Evolutionary conservation across 2,797 vertebrate species (phyloP).

Genomic region (Tamandua tetradactyla): DNA sequence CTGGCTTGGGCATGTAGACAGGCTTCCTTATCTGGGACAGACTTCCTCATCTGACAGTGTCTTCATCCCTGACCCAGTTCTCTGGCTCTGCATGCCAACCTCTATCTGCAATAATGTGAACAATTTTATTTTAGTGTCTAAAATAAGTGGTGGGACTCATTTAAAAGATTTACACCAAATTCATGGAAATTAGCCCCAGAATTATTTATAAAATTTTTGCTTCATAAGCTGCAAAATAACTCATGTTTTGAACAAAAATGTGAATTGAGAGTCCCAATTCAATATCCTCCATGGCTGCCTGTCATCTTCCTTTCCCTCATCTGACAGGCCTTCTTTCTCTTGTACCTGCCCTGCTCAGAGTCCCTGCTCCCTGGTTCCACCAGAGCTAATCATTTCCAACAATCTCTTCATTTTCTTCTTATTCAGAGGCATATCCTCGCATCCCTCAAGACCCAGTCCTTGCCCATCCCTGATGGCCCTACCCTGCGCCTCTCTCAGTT

Average conservation of each 20-base stretch:
- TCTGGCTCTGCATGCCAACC: neutral
- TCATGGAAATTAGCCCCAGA: neutral
- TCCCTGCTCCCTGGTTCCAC: neutral
- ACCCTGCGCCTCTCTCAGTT: neutral
- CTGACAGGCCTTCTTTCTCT: too few species aligned
- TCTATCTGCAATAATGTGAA: neutral
- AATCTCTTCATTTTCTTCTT: neutral
- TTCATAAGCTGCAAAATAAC: neutral
- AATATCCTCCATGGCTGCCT: accelerated
- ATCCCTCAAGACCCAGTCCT: neutral
- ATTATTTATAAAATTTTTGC: neutral
- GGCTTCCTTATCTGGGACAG: neutral
- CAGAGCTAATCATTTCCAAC: neutral
- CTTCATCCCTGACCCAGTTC: neutral
- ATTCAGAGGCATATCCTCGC: neutral
- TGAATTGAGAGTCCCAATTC: too few species aligned
- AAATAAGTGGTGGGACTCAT: neutral
- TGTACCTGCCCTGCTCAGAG: neutral
- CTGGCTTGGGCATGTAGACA: neutral
- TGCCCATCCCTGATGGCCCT: neutral
- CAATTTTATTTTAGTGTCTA: neutral
- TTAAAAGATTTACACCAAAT: neutral
- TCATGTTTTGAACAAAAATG: neutral
- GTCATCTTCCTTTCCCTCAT: neutral
- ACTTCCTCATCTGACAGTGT: neutral